Percentiles rank a stretch among this genome's conserved stretches.
phyloP scores from a whole-genome alignment of 2,888 invertebrate genomes.

The Zygogramma bicolorata region DNA sequence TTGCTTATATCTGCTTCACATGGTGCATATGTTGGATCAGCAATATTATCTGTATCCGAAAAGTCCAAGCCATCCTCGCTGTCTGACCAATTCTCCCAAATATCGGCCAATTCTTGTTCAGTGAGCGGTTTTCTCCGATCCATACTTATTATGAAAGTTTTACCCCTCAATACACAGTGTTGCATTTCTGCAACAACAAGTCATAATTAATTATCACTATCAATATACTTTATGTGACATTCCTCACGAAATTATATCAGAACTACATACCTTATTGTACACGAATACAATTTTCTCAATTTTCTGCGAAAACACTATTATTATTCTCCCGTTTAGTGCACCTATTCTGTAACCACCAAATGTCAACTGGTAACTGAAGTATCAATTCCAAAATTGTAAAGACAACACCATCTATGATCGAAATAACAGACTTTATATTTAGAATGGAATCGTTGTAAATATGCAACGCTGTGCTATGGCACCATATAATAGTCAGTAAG shows the following conservation, averaged over 20 bases:
- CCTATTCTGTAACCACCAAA: background rate
- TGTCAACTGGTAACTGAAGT: background rate
- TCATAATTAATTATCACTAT: background rate
- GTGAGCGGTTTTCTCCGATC: background rate
- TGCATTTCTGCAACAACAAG: background rate
- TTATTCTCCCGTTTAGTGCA: background rate
- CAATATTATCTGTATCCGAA: constrained; percentile 9
- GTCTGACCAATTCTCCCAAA: background rate
- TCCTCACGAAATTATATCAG: background rate
- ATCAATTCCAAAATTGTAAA: background rate
- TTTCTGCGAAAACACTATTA: background rate
- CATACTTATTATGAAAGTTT: background rate
- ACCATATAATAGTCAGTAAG: background rate
- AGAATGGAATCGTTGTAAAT: too few relatives aligned
- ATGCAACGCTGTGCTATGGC: too few relatives aligned
- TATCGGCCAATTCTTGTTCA: background rate
- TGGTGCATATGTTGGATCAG: too few relatives aligned
- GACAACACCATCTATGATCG: too few relatives aligned
- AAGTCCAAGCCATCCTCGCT: background rate
- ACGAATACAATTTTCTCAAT: background rate
- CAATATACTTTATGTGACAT: background rate
- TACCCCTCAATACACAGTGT: background rate
- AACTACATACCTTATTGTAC: background rate
- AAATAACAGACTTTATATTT: too few relatives aligned
- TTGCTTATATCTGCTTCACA: constrained; percentile 1